Evolutionary conservation across 2,888 invertebrate genomes (phyloP).

Genomic region (Yponomeuta cagnagella): DNA sequence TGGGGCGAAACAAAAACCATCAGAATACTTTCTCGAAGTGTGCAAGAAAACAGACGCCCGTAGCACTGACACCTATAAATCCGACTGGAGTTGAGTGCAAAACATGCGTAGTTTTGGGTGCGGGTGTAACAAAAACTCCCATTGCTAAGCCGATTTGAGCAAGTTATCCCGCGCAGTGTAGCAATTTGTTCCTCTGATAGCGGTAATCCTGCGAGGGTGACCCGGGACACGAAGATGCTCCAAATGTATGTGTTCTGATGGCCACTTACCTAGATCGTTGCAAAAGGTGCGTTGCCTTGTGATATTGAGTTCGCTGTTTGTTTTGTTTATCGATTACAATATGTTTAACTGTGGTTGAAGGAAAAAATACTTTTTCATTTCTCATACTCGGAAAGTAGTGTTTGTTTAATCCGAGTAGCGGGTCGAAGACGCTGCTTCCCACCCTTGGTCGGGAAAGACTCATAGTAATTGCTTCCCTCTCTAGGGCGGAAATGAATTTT

Average conservation of each 20-base stretch:
- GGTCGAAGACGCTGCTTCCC: too few species aligned
- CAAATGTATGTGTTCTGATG: not conserved
- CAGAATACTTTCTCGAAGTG: not conserved
- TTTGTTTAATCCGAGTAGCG: too few species aligned
- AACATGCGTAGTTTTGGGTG: not conserved
- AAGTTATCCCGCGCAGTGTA: conserved; percentile 3
- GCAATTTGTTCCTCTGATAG: conserved; percentile 5
- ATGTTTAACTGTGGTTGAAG: too few species aligned
- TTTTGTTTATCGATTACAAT: too few species aligned
- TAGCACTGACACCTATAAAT: not conserved
- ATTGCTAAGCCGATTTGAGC: conserved; percentile 5
- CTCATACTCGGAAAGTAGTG: too few species aligned
- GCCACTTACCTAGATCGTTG: not conserved
- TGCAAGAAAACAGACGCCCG: not conserved
- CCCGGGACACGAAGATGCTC: not conserved
- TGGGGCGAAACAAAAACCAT: not conserved
- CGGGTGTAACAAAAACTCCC: not conserved
- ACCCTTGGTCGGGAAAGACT: too few species aligned
- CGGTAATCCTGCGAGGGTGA: conserved; percentile 9
- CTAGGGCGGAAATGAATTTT: too few species aligned
- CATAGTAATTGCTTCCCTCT: too few species aligned
- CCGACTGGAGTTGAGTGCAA: not conserved
- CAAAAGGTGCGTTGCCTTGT: not conserved
- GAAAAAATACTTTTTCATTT: too few species aligned
- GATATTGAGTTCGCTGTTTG: not conserved